Evolutionary conservation across 2,797 vertebrate species (phyloP).

Genomic region (Meda fulgida): DNA sequence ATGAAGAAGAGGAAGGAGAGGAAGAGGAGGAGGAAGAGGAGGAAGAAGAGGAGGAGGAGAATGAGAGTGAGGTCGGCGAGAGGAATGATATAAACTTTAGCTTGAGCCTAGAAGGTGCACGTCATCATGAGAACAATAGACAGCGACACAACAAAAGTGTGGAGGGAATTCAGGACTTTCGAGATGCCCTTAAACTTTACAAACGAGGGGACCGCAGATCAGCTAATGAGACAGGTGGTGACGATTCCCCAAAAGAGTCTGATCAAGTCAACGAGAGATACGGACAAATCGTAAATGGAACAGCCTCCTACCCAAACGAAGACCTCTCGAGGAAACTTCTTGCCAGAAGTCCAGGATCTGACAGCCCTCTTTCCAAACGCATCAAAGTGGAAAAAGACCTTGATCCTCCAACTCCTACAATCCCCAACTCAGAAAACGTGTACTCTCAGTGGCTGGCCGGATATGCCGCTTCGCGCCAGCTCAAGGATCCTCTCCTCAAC

Average conservation of each 20-base stretch:
- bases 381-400: conserved; percentile 99
- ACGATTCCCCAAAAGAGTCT: conserved; percentile 87
- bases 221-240: conserved; percentile 85
- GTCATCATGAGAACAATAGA: conserved; percentile 93
- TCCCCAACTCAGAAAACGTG: conserved; percentile 96
- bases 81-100: conserved; percentile 85
- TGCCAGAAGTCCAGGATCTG: conserved; percentile 87
- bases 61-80: conserved; percentile 88
- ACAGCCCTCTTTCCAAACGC: conserved; percentile 95
- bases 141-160: conserved; percentile 74
- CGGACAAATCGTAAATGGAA: conserved; percentile 82
- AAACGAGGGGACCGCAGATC: conserved; percentile 61
- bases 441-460: conserved; percentile 97
- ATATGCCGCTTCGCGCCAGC: conserved; percentile 95
- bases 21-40: conserved; percentile 87
- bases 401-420: conserved; percentile 88
- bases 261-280: conserved; percentile 86
- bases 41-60: conserved; percentile 83
- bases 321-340: conserved; percentile 91
- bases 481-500: conserved; percentile 97
- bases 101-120: conserved; percentile 92
- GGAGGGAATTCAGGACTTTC: conserved; percentile 86
- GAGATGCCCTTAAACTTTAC: conserved; percentile 81
- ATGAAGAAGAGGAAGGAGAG: conserved; percentile 89
- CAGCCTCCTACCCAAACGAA: conserved; percentile 87